Evolutionary conservation across 2,888 invertebrate species (phyloP).

Genomic region (Lumbricus terrestris): DNA sequence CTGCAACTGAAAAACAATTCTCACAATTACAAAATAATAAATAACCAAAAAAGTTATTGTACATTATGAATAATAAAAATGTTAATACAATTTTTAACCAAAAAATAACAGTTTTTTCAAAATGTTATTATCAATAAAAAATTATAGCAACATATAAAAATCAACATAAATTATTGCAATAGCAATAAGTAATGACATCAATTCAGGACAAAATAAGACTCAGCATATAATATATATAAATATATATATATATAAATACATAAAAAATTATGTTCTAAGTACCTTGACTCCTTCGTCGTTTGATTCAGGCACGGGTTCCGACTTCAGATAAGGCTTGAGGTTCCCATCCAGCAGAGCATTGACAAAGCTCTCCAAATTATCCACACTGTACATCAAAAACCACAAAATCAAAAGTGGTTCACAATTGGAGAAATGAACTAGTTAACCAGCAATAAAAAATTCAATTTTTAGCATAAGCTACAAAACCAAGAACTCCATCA

Average conservation of each 20-base stretch:
- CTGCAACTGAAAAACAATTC: no score
- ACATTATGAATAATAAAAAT: not conserved
- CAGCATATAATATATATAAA: not conserved
- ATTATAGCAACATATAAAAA: not conserved
- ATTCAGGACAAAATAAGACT: not conserved
- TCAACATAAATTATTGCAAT: not conserved
- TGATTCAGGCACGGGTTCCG: conserved; percentile 83
- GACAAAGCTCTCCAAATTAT: conserved; percentile 79
- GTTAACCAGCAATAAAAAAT: not conserved
- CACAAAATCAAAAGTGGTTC: not conserved
- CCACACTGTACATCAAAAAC: conserved; percentile 67
- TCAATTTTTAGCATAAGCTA: not conserved
- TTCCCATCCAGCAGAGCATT: conserved; percentile 78
- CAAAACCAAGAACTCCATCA: no score
- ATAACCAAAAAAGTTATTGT: not conserved
- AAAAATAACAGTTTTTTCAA: not conserved
- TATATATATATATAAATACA: no score
- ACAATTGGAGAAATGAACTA: not conserved
- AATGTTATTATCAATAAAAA: not conserved
- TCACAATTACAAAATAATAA: not conserved
- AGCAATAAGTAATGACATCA: not conserved
- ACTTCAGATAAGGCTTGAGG: conserved; percentile 89
- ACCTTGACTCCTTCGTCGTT: conserved; percentile 67
- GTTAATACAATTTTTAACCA: not conserved
- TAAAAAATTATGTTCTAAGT: conserved; percentile 25